phyloP scores from a whole-genome alignment of 1,140 invertebrate species.

The Drosophila subobscura region DNA sequence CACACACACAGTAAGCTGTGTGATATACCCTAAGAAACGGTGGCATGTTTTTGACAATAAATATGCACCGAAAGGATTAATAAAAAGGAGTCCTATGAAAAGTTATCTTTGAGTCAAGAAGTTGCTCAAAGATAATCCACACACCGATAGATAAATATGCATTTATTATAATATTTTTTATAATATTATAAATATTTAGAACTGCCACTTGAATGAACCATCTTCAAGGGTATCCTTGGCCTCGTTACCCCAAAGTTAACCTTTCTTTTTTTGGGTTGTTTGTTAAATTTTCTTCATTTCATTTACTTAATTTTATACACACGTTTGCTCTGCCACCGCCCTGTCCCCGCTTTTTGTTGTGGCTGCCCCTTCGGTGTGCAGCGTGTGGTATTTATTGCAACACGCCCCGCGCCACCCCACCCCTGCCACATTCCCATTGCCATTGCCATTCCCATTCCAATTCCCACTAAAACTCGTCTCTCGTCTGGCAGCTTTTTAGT shows the following conservation, averaged over 20 bases:
- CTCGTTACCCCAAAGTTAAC: neutral
- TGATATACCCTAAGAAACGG: too few species aligned
- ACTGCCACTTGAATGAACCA: too few species aligned
- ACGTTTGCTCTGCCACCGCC: slow-evolving; percentile 49
- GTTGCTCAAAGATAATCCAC: too few species aligned
- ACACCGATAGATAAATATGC: slow-evolving; percentile 6
- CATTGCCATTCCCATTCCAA: too few species aligned
- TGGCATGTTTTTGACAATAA: too few species aligned
- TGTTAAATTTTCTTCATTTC: slow-evolving; percentile 53
- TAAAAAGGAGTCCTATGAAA: too few species aligned
- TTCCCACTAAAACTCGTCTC: neutral
- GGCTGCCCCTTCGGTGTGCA: slow-evolving; percentile 11
- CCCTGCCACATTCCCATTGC: neutral
- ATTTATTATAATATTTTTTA: too few species aligned
- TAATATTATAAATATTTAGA: too few species aligned
- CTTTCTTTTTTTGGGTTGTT: slow-evolving; percentile 2
- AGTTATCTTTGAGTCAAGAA: too few species aligned
- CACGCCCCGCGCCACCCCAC: slow-evolving; percentile 5
- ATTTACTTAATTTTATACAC: slow-evolving; percentile 79
- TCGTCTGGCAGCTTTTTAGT: slow-evolving; percentile 65
- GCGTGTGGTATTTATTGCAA: slow-evolving; percentile 66
- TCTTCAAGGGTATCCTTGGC: too few species aligned
- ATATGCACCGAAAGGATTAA: too few species aligned
- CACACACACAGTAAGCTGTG: slow-evolving; percentile 1
- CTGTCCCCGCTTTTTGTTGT: slow-evolving; percentile 11